Conservation (phyloP, 1,140 invertebrate species). For the Euura saliciscinereae region DNA sequence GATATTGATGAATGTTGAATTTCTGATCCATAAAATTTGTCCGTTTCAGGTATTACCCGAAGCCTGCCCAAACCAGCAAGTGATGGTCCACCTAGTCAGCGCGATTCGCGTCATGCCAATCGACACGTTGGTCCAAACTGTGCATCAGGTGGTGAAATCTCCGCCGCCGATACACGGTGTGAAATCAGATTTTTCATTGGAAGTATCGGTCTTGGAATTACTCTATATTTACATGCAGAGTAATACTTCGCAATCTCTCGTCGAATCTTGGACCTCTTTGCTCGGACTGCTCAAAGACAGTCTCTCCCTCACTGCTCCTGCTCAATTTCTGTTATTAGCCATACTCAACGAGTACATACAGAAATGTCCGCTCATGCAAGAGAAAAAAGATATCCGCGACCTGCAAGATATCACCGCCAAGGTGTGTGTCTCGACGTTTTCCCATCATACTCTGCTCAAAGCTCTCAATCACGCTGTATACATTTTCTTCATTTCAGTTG, state of each 20-base stretch:
- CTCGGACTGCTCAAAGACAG: constrained; percentile 82
- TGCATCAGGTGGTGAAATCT: constrained; percentile 81
- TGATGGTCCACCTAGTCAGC: constrained; percentile 80
- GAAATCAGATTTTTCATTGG: constrained; percentile 66
- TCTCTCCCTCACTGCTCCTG: constrained; percentile 72
- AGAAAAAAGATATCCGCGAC: constrained; percentile 84
- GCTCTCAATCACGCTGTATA: neutral
- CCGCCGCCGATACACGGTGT: constrained; percentile 73
- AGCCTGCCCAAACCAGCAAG: constrained; percentile 74
- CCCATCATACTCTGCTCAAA: constrained; percentile 7
- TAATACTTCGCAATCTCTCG: constrained; percentile 69
- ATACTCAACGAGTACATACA: constrained; percentile 88
- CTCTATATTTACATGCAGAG: constrained; percentile 78
- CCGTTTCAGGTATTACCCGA: constrained; percentile 65
- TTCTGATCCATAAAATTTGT: constrained; percentile 8
- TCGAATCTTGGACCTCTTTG: constrained; percentile 82
- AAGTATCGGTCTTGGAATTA: constrained; percentile 68
- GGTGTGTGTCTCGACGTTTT: constrained; percentile 44
- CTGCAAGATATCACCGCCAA: constrained; percentile 79
- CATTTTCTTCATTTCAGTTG: constrained; percentile 44
- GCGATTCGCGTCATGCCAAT: constrained; percentile 85
- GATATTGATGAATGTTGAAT: neutral
- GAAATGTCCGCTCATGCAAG: constrained; percentile 76
- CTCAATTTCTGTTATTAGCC: constrained; percentile 81
- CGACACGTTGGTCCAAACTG: constrained; percentile 85